Base-by-base conservation (phyloP, 2,888 invertebrate species). In the Lysandra coridon region DNA sequence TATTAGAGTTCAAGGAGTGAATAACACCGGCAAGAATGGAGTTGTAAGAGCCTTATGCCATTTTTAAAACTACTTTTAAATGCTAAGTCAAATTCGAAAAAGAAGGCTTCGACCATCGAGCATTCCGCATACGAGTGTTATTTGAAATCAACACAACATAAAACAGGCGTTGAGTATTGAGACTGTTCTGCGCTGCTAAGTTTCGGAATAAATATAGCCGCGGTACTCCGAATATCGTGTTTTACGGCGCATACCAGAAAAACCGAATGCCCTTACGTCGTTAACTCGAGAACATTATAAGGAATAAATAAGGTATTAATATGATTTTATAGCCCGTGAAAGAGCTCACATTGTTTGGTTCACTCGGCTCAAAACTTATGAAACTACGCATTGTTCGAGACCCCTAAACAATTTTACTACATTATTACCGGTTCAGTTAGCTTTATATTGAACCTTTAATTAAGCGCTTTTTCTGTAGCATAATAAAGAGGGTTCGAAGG, bases 271-370 rank as follows among this genome's bases (percentile, higher is more conserved):
- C 85, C 86, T 87, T 88, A 6, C 91, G 88, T 92, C 91, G 93
- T 93, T 93, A 92, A 93, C 92, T 92, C 90, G 92, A 92, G 91
- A 93, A 93, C 93, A 93, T 92, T 92, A 91, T 91, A 91, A 90
- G 87, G 88, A 92, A 92, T 92, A 93, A 92, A 93, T 93, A 93
- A 90, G 88, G 90, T 92, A 92, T 91, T 92, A 92, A 92, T 92
- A 90, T 88, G 86, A 87, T 88, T 92, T 93, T 93, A 93, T 92
- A 92, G 91, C 89, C 89, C 92, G 91, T 93, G 92, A 93, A 93
- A 92, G 87, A 91, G 89, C 87, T 87, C 89, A 89, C 91, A 92
- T 92, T 93, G 92, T 92, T 90, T 88, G 86, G 86, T 86, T 84
- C 85, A 79, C 80, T 85, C 57, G 64, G 74, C 53, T 76, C 33